Conservation (phyloP, 1,140 invertebrate species). For the Drosophila orena region DNA sequence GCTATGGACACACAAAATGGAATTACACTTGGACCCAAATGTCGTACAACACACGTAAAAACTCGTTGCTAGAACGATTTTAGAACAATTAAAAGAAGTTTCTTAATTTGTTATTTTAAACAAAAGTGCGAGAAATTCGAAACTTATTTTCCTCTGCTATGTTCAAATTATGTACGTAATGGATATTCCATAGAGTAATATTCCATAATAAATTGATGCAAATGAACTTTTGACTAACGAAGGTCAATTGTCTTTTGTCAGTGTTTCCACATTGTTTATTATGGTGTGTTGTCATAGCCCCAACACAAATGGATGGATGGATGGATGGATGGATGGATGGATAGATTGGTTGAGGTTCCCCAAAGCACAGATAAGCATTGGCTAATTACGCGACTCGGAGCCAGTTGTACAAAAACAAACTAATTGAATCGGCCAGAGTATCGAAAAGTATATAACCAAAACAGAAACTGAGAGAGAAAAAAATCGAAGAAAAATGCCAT, state of each 20-base stretch:
- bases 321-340: constrained; percentile 13
- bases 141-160: too few relatives aligned
- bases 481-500: constrained; percentile 60
- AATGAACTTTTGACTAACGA: constrained; percentile 72
- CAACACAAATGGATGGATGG: constrained; percentile 21
- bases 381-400: constrained; percentile 53
- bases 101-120: too few relatives aligned
- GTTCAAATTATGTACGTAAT: too few relatives aligned
- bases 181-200: constrained; percentile 16
- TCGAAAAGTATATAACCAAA: constrained; percentile 39
- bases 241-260: constrained; percentile 67
- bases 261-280: constrained; percentile 22
- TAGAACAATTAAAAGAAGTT: background rate
- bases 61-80: background rate
- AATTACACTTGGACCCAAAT: background rate
- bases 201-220: constrained; percentile 57
- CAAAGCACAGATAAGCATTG: constrained; percentile 21
- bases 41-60: background rate
- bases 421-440: constrained; percentile 48
- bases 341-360: constrained; percentile 24
- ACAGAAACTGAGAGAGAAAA: constrained; percentile 42
- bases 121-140: too few relatives aligned
- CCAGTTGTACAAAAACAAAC: constrained; percentile 31
- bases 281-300: constrained; percentile 62
- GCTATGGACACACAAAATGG: too few relatives aligned